Conservation (phyloP, 1,140 invertebrate genomes). For the Bombus picipes region DNA sequence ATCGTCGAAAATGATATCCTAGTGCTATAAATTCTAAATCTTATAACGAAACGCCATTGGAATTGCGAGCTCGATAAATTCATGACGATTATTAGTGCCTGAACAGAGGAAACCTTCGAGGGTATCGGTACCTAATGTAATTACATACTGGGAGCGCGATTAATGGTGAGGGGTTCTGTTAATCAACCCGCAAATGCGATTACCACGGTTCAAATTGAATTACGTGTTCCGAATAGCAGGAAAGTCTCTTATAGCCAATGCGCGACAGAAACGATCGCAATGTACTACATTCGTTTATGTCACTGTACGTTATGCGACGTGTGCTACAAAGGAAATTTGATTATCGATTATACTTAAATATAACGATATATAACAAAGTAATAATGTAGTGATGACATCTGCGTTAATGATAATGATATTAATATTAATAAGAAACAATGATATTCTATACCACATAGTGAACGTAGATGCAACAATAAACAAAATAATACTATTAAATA, state of each 20-base stretch:
- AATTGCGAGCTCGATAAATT: conserved; percentile 11
- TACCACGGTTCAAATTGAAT: conserved; percentile 37
- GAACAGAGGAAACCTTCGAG: conserved; percentile 26
- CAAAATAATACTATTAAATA: not conserved
- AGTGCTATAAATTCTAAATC: not conserved
- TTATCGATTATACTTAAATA: not conserved
- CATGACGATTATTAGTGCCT: conserved; percentile 18
- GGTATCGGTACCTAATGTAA: conserved; percentile 40
- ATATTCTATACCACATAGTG: too few relatives aligned
- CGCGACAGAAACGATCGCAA: conserved; percentile 23
- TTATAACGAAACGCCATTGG: not conserved
- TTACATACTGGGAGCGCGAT: conserved; percentile 22
- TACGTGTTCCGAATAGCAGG: conserved; percentile 28
- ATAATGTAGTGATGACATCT: not conserved
- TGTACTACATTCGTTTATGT: conserved; percentile 1
- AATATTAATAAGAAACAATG: not conserved
- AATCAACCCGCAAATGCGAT: conserved; percentile 39
- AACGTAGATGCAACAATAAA: not conserved
- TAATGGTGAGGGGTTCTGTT: conserved; percentile 36
- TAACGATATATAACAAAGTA: not conserved
- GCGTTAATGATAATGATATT: not conserved
- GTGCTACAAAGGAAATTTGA: not conserved
- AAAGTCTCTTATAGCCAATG: conserved; percentile 13
- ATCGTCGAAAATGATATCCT: not conserved
- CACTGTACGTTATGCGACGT: not conserved